phyloP scores from a whole-genome alignment of 92 coral and sea anemone genomes.

The Zoanthus sansibaricus region DNA sequence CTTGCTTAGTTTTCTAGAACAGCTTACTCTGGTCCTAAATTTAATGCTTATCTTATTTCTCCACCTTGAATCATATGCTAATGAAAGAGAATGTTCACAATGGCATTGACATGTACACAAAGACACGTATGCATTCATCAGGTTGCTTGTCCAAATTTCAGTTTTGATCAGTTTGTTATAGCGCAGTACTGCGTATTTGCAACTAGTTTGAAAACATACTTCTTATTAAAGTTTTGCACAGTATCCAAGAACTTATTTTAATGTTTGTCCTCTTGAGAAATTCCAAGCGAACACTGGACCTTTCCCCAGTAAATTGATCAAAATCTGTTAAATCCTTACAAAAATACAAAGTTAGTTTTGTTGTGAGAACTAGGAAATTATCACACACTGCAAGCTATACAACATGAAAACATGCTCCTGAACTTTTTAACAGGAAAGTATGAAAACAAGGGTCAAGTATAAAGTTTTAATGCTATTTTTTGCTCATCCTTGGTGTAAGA shows the following conservation, averaged over 20 bases:
- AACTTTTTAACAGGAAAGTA: no score
- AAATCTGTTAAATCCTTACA: neutral
- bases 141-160: conserved; percentile 21
- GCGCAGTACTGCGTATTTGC: neutral
- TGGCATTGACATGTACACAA: neutral
- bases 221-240: neutral
- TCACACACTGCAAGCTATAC: no score
- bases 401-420: no score
- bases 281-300: neutral
- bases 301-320: neutral
- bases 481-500: no score
- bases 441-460: no score
- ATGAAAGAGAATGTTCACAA: conserved; percentile 10
- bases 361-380: no score
- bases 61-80: conserved; percentile 23
- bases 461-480: no score
- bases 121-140: conserved; percentile 2
- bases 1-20: neutral
- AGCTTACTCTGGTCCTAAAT: neutral
- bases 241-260: conserved; percentile 10
- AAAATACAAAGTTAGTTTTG: no score
- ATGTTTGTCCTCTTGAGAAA: conserved; percentile 24
- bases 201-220: conserved; percentile 13
- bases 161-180: conserved; percentile 4
- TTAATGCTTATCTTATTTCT: conserved; percentile 3